phyloP scores from a whole-genome alignment of 92 coral and sea anemone genomes.

The Hydrozoanthus gracilis region DNA sequence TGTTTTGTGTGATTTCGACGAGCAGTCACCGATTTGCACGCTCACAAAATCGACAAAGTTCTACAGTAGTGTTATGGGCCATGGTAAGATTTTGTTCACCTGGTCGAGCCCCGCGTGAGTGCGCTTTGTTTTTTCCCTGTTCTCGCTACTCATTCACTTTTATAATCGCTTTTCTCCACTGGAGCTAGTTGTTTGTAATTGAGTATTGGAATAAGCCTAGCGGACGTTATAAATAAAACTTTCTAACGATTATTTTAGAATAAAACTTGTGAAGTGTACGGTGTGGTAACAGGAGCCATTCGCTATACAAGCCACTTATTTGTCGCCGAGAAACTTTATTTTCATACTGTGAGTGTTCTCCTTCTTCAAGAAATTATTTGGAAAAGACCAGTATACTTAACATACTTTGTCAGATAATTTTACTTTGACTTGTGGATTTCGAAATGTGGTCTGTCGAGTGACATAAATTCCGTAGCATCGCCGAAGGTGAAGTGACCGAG shows the following conservation, averaged over 20 bases:
- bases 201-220: slow-evolving; percentile 63
- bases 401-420: slow-evolving; percentile 31
- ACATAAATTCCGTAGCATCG: slow-evolving; percentile 71
- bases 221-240: slow-evolving; percentile 63
- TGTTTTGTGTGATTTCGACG: slow-evolving; percentile 88
- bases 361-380: not conserved
- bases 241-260: slow-evolving; percentile 42
- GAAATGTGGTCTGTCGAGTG: slow-evolving; percentile 39
- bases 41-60: slow-evolving; percentile 90
- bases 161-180: slow-evolving; percentile 46
- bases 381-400: slow-evolving; percentile 36
- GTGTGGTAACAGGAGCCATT: slow-evolving; percentile 44
- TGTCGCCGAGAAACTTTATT: slow-evolving; percentile 2
- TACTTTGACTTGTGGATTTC: slow-evolving; percentile 41
- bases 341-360: slow-evolving; percentile 2
- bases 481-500: slow-evolving; percentile 50
- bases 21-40: slow-evolving; percentile 99
- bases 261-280: not conserved
- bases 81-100: slow-evolving; percentile 73
- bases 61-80: slow-evolving; percentile 61
- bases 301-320: slow-evolving; percentile 25
- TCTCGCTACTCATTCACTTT: slow-evolving; percentile 24
- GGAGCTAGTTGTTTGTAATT: slow-evolving; percentile 58
- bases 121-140: slow-evolving; percentile 68
- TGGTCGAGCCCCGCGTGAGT: slow-evolving; percentile 79